Conservation (phyloP, 1,140 invertebrate genomes). For the Callitettix versicolor region DNA sequence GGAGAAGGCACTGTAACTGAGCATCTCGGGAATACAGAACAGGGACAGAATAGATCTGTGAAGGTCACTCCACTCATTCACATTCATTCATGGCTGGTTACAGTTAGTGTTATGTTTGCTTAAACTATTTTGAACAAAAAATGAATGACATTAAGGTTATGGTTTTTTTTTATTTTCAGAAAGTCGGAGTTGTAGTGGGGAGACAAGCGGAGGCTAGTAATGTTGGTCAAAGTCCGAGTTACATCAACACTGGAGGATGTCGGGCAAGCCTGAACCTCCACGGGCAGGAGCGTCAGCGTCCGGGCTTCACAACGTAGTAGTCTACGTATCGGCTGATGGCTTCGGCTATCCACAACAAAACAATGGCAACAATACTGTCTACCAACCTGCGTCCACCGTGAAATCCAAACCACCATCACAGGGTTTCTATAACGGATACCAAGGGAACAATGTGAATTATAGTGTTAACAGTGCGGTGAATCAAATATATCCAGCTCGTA, state of each 20-base stretch:
- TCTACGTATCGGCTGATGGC: constrained; percentile 37
- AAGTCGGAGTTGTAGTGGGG: neutral
- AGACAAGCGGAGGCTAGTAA: constrained; percentile 1
- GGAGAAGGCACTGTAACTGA: too few relatives aligned
- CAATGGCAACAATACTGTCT: neutral
- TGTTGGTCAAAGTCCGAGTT: neutral
- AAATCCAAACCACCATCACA: neutral
- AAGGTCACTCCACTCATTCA: too few relatives aligned
- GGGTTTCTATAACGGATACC: constrained; percentile 1
- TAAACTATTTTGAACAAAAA: too few relatives aligned
- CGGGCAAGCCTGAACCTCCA: constrained; percentile 36
- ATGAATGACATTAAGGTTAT: too few relatives aligned
- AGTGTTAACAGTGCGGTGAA: too few relatives aligned
- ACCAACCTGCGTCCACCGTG: constrained; percentile 8
- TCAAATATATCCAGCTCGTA: neutral
- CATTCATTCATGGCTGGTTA: too few relatives aligned
- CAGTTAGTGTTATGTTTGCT: too few relatives aligned
- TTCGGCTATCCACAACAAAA: constrained; percentile 22
- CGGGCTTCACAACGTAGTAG: constrained; percentile 37
- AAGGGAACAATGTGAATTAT: too few relatives aligned
- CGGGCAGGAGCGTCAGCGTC: constrained; percentile 20
- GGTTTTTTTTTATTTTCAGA: neutral
- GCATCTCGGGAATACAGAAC: too few relatives aligned
- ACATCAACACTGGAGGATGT: constrained; percentile 10
- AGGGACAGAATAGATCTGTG: too few relatives aligned